Evolutionary conservation across 2,113 vertebrate species (phyloP), one percentile per base, ranked within the genome.

Genomic region (Proteles cristata): DNA sequence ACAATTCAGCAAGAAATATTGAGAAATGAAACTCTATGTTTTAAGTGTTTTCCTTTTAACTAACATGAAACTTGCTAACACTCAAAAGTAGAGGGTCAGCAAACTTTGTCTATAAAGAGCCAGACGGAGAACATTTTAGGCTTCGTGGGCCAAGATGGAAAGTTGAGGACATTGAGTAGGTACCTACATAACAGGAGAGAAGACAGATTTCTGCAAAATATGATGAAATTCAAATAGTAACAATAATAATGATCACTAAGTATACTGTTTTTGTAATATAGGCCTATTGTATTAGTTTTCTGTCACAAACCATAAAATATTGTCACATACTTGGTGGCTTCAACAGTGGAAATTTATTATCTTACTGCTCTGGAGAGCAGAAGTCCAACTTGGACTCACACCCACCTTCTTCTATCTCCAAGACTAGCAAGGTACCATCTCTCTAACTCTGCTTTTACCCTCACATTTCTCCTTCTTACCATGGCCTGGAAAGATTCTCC

Each of bases 1-100:
- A 86, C 1, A 5, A 63, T 63, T 91, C 92, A 53, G 33, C 17
- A 66, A 43, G 45, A 93, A 94, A 74, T 71, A 43, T 16, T 93
- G n/a, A 93, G 19, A 81, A 94, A 45, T 26, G n/a, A 58, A 65
- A 12, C 63, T 85, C 2, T 66, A 35, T 19, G 33, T 55, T 85
- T 96, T 65, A 63, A 82, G 7, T 73, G n/a, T 87, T 97, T 90
- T 65, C 48, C n/a, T 71, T 90, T 84, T 92, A 86, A 81, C 15
- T 14, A 76, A 88, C 39, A 63, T 77, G 43, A 86, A 97, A 85
- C 48, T 90, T 94, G 35, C 31, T 76, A 84, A 74, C 3, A 33
- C 11, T 93, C 73, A 69, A 90, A 94, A 90, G 2, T 31, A 66
- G 31, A 14, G 17, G 35, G 33, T 90, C 43, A 61, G 63, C 19